Conservation (phyloP, 2,797 vertebrate species). For the Crocidura indochinensis region DNA sequence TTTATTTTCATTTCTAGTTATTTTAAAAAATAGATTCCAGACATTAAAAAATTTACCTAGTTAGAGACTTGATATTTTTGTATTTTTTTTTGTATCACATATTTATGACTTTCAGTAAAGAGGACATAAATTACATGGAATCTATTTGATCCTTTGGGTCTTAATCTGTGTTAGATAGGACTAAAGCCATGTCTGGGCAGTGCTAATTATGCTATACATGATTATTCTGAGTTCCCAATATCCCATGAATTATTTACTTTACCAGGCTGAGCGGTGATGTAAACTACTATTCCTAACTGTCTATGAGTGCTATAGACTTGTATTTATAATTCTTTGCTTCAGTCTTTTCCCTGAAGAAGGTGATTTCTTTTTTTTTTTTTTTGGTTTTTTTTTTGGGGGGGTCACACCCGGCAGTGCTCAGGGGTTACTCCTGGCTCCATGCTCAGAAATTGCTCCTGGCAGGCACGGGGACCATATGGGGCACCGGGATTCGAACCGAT, state of each 20-base stretch:
- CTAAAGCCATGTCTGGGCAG: conserved; percentile 23
- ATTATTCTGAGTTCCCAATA: neutral
- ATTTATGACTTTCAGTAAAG: conserved; percentile 68
- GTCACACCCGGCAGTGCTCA: no score
- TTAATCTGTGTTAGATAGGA: conserved; percentile 59
- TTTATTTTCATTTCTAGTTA: conserved; percentile 52
- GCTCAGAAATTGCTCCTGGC: no score
- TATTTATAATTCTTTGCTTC: neutral
- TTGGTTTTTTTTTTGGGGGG: no score
- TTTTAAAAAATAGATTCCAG: conserved; percentile 10
- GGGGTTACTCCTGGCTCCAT: no score
- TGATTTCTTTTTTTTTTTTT: no score
- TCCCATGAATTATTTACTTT: conserved; percentile 36
- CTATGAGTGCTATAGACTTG: neutral
- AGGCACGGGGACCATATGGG: no score
- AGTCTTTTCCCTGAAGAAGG: no score
- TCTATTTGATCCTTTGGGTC: conserved; percentile 55
- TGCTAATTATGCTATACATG: conserved; percentile 41
- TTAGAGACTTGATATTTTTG: conserved; percentile 50
- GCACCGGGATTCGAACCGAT: no score
- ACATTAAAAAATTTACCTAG: conserved; percentile 56
- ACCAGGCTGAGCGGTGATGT: neutral
- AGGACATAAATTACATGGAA: conserved; percentile 63
- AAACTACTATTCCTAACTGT: neutral
- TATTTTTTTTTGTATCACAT: conserved; percentile 41